phyloP scores from a whole-genome alignment of 2,797 vertebrate species.

The Alcedo quadribrachys region DNA sequence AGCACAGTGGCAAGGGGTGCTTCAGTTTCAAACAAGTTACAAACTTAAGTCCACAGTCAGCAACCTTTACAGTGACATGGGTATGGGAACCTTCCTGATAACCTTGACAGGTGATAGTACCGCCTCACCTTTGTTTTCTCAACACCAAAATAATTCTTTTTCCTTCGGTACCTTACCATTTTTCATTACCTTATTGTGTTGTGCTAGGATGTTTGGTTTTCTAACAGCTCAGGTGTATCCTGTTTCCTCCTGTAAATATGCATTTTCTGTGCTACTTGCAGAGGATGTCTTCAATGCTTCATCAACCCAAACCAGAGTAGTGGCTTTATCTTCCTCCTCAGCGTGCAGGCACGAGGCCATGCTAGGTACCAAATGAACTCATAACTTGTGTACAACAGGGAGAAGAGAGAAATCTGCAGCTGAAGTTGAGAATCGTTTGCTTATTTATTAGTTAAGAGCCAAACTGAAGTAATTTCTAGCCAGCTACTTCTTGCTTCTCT shows the following conservation, averaged over 20 bases:
- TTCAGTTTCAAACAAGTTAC: not conserved
- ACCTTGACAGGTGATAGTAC: not conserved
- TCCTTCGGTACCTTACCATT: not conserved
- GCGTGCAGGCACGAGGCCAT: rapidly evolving
- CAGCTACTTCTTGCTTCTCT: not conserved
- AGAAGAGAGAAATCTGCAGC: not conserved
- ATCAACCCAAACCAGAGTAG: not conserved
- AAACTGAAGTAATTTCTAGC: not conserved
- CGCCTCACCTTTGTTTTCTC: not conserved
- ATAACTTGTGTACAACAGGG: rapidly evolving
- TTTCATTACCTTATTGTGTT: not conserved
- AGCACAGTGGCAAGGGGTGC: not conserved
- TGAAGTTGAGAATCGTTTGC: not conserved
- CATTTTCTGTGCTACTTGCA: not conserved
- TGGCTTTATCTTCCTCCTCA: not conserved
- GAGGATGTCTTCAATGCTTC: not conserved
- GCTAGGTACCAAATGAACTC: not conserved
- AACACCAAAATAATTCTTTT: not conserved
- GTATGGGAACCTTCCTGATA: not conserved
- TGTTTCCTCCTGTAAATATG: not conserved
- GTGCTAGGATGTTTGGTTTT: not conserved
- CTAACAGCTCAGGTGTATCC: not conserved
- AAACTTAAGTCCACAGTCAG: rapidly evolving
- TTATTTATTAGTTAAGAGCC: not conserved
- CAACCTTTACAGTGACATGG: rapidly evolving